These are phyloP conservation scores for Habroteleia sp. DNA, from an alignment of 2,888 invertebrate genomes.

Conservation along the genomic window DNA sequence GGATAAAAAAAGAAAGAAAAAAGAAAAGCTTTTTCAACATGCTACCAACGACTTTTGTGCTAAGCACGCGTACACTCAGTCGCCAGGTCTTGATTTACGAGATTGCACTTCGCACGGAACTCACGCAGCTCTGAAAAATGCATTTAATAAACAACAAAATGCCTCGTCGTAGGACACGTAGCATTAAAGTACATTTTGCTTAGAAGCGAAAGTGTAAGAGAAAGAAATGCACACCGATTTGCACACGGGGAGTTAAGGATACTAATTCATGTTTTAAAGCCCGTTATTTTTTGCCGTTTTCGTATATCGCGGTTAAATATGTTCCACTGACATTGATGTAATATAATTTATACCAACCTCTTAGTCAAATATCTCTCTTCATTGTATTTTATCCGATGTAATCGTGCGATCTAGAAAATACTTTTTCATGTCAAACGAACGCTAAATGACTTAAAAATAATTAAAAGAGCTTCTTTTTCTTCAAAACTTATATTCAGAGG, in stretches of 20 bases:
- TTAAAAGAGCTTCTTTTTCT: constrained; percentile 4
- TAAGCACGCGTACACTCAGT: constrained; percentile 51
- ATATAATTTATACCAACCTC: constrained; percentile 12
- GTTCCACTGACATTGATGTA: constrained; percentile 18
- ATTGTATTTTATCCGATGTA: constrained; percentile 1
- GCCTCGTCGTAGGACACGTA: constrained; percentile 28
- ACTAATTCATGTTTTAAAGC: constrained; percentile 29
- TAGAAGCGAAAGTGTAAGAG: too few relatives aligned
- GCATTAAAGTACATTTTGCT: constrained; percentile 39
- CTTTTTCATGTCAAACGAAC: constrained; percentile 11
- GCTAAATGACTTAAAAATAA: constrained; percentile 21
- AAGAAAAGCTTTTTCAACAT: constrained; percentile 40
- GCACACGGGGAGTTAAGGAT: constrained; percentile 21
- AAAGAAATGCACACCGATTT: constrained; percentile 1
- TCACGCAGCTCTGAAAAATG: constrained; percentile 53
- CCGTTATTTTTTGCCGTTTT: constrained; percentile 7
- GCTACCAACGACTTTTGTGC: constrained; percentile 47
- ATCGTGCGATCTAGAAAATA: constrained; percentile 3
- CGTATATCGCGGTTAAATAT: constrained; percentile 17
- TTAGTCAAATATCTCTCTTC: constrained; percentile 14
- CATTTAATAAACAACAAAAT: constrained; percentile 63
- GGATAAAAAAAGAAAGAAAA: constrained; percentile 21
- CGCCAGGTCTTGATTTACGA: constrained; percentile 54
- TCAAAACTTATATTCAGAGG: constrained; percentile 13
- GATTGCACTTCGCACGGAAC: constrained; percentile 50